Base-by-base conservation (phyloP, 1,140 invertebrate genomes). In the Penaeus chinensis region DNA sequence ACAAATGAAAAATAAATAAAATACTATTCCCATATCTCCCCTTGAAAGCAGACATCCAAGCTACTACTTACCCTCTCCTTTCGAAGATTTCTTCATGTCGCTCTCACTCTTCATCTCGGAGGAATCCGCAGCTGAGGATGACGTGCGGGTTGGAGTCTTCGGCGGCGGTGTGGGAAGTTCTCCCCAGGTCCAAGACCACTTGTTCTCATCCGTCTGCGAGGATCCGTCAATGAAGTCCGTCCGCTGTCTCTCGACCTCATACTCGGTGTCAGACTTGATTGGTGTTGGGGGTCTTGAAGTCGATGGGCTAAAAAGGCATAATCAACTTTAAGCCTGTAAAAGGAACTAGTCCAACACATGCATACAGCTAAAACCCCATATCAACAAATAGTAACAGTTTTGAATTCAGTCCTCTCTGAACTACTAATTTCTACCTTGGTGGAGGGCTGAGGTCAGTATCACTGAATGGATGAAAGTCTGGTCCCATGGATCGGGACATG, bases 201-300 rank as follows among this genome's bases (percentile, higher is more conserved):
- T 89, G 42, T 96, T 95, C 91, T 91, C 94, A 88, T 92, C 91
- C 69, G 71, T 91, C 91, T 91, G 90, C 92, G 92, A 91, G 18
- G 91, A 89, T 62, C 92, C 85, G 89, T 93, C 84, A 81, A 91
- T 90, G 20, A 91, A 90, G n/a, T 91, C 93, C 92, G 89, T 82
- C 27, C 84, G 83, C 84, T 90, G 85, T 42, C 88, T 77, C 84
- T 90, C 78, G 88, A 96, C 95, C 93, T 99, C 98, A 90, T 98
- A 95, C 92, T 99, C 98, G 1, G 97, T 97, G 92, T 99, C 98
- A 27, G 97, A 98, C 92, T 98, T 97, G 65, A 97, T 95, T 13
- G 97, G 96, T 47, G 96, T 95, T 85, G 95, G 94, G 82, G 95
- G 94, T 89, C 96, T 94, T 18, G 95, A 95, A 91, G 93, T 93